phyloP scores from a whole-genome alignment of 2,888 invertebrate species.

The Dolichomitus sp. region DNA sequence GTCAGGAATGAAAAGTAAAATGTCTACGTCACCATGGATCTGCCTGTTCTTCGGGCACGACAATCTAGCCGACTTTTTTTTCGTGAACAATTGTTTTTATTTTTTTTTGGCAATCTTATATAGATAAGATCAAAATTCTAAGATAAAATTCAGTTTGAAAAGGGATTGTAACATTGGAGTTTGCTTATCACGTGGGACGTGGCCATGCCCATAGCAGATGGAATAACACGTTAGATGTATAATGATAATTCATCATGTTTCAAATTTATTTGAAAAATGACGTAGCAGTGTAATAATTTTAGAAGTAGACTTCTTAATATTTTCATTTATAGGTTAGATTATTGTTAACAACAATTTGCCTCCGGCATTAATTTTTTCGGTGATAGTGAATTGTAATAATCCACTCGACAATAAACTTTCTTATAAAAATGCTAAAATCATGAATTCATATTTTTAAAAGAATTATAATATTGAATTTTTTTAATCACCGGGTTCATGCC shows the following conservation, averaged over 20 bases:
- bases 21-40: conserved; percentile 90
- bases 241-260: too few species aligned
- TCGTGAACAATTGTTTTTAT: conserved; percentile 59
- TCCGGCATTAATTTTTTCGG: neutral
- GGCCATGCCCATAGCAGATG: too few species aligned
- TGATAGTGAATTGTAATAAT: neutral
- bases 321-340: neutral
- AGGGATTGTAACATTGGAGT: too few species aligned
- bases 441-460: neutral
- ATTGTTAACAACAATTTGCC: neutral
- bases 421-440: neutral
- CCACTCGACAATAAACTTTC: neutral
- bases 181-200: too few species aligned
- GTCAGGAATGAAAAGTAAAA: conserved; percentile 96
- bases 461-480: neutral
- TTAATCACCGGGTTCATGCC: neutral
- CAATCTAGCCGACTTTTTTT: conserved; percentile 85
- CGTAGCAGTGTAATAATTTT: neutral
- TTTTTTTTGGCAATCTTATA: neutral
- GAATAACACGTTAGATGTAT: too few species aligned
- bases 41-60: conserved; percentile 85
- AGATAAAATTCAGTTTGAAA: too few species aligned
- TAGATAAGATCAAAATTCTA: too few species aligned
- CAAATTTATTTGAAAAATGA: too few species aligned
- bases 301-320: neutral